These are phyloP conservation scores for Drosophila hamatofila DNA, from an alignment of 2,888 invertebrate genomes.

Conservation along the genomic window DNA sequence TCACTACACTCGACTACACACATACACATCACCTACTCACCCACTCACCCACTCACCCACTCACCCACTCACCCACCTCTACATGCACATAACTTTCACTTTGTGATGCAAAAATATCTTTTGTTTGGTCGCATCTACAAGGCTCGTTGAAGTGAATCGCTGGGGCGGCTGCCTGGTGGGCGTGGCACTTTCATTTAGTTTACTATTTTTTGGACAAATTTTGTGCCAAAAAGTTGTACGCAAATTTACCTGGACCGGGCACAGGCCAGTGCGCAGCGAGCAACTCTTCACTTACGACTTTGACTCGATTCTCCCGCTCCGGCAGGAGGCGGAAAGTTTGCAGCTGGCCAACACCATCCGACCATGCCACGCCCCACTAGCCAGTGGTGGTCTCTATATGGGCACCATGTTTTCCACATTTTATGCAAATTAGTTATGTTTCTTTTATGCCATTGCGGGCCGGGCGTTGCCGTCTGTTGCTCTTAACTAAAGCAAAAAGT, in stretches of 20 bases:
- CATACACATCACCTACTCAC: constrained; percentile 5
- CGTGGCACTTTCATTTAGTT: constrained; percentile 73
- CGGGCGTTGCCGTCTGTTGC: constrained; percentile 52
- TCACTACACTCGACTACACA: not conserved
- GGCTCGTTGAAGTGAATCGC: constrained; percentile 11
- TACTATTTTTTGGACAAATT: constrained; percentile 55
- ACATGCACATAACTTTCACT: constrained; percentile 65
- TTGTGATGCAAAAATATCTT: constrained; percentile 70
- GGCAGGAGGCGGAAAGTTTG: constrained; percentile 49
- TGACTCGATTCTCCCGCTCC: constrained; percentile 63
- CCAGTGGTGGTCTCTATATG: constrained; percentile 8
- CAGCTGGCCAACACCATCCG: not conserved
- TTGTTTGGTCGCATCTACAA: constrained; percentile 47
- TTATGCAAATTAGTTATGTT: constrained; percentile 82
- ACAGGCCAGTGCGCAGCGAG: constrained; percentile 8
- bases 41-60: constrained; percentile 1
- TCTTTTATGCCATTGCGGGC: constrained; percentile 70
- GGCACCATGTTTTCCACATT: constrained; percentile 63
- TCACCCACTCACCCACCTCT: constrained; percentile 2
- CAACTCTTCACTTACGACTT: constrained; percentile 63
- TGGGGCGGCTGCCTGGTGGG: not conserved
- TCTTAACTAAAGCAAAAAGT: constrained; percentile 55
- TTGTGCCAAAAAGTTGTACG: constrained; percentile 55
- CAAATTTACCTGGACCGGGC: constrained; percentile 49
- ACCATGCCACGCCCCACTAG: not conserved